Evolutionary conservation across 2,888 invertebrate genomes (phyloP), one percentile per base, ranked within the genome.

Genomic region (Bellardia pandia): DNA sequence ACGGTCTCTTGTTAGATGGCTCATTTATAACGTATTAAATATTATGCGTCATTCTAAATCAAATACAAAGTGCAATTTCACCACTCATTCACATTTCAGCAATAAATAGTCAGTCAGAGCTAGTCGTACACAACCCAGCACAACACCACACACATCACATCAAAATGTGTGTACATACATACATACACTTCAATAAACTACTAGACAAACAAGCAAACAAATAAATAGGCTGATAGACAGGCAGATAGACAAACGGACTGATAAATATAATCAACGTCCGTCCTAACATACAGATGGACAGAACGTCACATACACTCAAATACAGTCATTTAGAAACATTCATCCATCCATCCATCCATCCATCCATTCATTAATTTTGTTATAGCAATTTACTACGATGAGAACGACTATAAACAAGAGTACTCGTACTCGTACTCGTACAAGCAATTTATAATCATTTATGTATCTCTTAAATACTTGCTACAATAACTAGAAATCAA

Each of bases 31-130:
- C 78, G 75, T 69, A 78, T 78, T 56, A 40, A 78, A 66, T 66
- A 78, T 81, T 78, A 83, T 86, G 86, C 86, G 86, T 86, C 86
- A 86, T 86, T 80, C 78, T 64, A 82, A 82, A 78, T 82, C 86
- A 86, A 86, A 86, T 86, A 86, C 86, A 86, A 84, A 86, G 80
- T 86, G 86, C 86, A 86, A 84, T 85, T 81, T 87, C 85, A 87
- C 80, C 87, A 87, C 48, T 58, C 66, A 16, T 58, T 72, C 33
- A 42, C 60, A 74, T 74, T 45, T 72, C 56, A 66, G 56, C 62
- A 66, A 51, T 53, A 58, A 69, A 69, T 51, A 72, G 53, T 56
- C 74, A 64, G 23, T 45, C 48, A 60, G 16, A 51, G 6, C 42
- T 5, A 37, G 23, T 33, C 14, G 42, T 64, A 64, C 11, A 33